Conservation (phyloP, 2,113 vertebrate species). For the Coptodon rendalli region DNA sequence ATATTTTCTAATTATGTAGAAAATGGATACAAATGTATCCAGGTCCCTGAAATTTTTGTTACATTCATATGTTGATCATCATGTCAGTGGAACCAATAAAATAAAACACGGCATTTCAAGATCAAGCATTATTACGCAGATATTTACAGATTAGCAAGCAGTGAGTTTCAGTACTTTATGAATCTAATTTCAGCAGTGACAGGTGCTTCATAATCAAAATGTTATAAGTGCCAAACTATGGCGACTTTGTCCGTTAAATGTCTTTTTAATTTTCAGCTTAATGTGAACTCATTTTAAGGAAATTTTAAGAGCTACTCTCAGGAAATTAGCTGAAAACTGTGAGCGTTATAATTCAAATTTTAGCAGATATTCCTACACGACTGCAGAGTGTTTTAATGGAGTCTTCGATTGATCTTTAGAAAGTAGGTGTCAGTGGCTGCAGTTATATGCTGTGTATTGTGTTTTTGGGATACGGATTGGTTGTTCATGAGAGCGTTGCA, state of each 20-base stretch:
- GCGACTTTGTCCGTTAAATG: background rate
- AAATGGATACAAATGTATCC: background rate
- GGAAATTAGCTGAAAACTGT: background rate
- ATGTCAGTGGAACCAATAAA: background rate
- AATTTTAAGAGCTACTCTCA: background rate
- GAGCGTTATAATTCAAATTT: background rate
- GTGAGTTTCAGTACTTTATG: background rate
- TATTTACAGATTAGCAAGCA: background rate
- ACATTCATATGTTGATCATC: background rate
- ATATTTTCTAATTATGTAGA: background rate
- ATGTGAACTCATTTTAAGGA: background rate
- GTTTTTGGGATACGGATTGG: background rate
- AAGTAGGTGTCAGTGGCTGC: background rate
- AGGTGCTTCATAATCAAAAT: background rate
- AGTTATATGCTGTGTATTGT: background rate
- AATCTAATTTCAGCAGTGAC: background rate
- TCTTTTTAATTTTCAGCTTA: background rate
- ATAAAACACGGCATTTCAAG: rapidly evolving
- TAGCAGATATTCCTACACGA: background rate
- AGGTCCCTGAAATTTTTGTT: rapidly evolving
- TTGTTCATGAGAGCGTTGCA: background rate
- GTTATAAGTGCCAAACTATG: background rate
- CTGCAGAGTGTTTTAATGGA: background rate
- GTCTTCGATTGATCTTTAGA: rapidly evolving
- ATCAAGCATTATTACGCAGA: background rate